A percentile compares a stretch with the other conserved stretches of the same genome.
These are phyloP conservation scores for Chaetura pelagica DNA, from an alignment of 2,113 vertebrate genomes.

Conservation along the genomic window DNA sequence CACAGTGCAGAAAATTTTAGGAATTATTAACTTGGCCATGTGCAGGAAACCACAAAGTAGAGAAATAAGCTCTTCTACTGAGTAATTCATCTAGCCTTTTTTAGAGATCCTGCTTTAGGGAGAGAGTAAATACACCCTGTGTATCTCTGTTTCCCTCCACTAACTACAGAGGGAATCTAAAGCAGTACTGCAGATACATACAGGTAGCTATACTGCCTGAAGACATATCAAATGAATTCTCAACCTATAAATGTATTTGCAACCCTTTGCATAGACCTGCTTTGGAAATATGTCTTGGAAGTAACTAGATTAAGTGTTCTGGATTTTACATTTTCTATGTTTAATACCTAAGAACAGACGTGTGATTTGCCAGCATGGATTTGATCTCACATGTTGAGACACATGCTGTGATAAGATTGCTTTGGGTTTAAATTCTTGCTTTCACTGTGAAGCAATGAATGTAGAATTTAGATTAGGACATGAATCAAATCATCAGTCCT, in stretches of 20 bases:
- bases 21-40: background rate
- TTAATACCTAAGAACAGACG: slow-evolving; percentile 2
- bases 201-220: background rate
- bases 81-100: background rate
- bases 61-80: background rate
- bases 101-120: background rate
- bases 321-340: background rate
- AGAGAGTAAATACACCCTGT: background rate
- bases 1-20: background rate
- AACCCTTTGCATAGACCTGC: background rate
- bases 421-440: slow-evolving; percentile 8
- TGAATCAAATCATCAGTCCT: background rate
- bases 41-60: background rate
- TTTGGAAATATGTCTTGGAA: background rate
- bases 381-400: slow-evolving; percentile 9
- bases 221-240: background rate
- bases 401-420: background rate
- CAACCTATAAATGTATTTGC: background rate
- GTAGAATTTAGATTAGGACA: slow-evolving; percentile 22
- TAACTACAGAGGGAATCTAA: background rate
- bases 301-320: background rate
- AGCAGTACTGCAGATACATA: background rate
- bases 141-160: background rate
- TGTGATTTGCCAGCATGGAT: background rate
- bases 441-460: slow-evolving; percentile 8